Evolutionary conservation across 2,888 invertebrate species (phyloP), one percentile per base, ranked within the genome.

Genomic region (Adelphocoris suturalis): DNA sequence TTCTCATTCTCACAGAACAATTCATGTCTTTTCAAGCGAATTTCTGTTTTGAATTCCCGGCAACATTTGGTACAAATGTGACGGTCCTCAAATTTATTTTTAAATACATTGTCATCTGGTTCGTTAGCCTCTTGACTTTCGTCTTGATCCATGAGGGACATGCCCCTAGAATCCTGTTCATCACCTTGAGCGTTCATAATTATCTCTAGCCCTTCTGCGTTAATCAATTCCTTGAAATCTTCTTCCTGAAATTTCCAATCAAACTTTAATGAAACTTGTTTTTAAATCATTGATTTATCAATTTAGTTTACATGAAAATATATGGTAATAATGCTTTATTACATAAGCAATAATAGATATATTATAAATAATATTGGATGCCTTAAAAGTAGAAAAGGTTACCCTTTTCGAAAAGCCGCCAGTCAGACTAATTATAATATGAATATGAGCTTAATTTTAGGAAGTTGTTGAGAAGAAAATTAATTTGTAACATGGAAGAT

Each of bases 11-110:
- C 12, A 16, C 86, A 86, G 27, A 86, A 86, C 4, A 76, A 0
- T 48, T 47, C 86, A 23, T 86, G 86, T n/a, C 86, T 75, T 16
- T 75, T 75, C 37, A 86, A 46, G 1, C 86, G 86, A 47, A 16
- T 19, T 19, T 68, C 47, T 7, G 86, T 86, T 75, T 75, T 86
- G 86, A 86, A 86, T 47, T 86, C 75, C 0, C 86, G 68, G 46
- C 16, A n/a, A 19, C 86, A 86, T 11, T 47, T 68, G 14, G 13
- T 47, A 47, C 86, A 86, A 11, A 13, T 37, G n/a, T 76, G 16
- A 12, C 27, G 28, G 12, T 47, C 57, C 7, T 16, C 11, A 55
- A 19, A 27, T 37, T 37, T 37, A 37, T 37, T 37, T 37, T 2
- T 4, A 37, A 37, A 37, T 37, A 37, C 37, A 37, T 7, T 37